These are phyloP conservation scores for Protosalanx chinensis DNA, from an alignment of 2,797 vertebrate genomes.

Conservation along the genomic window DNA sequence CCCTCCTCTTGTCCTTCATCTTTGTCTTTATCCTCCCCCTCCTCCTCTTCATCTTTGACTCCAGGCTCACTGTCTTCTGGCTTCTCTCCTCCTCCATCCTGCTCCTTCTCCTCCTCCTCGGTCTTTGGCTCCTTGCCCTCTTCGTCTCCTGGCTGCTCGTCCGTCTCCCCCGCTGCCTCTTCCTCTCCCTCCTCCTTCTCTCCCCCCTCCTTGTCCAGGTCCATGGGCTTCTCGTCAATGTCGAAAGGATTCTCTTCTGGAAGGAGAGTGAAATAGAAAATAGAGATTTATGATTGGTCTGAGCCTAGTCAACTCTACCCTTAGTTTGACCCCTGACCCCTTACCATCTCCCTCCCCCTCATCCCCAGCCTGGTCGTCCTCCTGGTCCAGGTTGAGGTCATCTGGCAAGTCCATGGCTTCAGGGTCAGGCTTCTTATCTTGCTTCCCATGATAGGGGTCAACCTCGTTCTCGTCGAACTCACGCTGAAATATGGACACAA, in stretches of 20 bases:
- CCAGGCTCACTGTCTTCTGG: constrained; percentile 50
- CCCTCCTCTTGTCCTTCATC: constrained; percentile 54
- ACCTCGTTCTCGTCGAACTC: constrained; percentile 95
- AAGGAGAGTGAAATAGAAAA: neutral
- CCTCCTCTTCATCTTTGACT: constrained; percentile 30
- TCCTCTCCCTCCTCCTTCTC: constrained; percentile 58
- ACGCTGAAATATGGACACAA: constrained; percentile 65
- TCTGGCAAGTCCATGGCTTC: constrained; percentile 91
- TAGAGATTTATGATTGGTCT: neutral
- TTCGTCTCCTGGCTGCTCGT: constrained; percentile 58
- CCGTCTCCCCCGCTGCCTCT: constrained; percentile 50
- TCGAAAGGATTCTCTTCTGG: constrained; percentile 85
- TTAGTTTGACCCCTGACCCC: neutral
- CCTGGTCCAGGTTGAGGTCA: constrained; percentile 85
- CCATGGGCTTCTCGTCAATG: constrained; percentile 76
- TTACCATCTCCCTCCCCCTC: constrained; percentile 71
- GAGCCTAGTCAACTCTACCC: neutral
- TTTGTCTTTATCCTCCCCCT: constrained; percentile 54
- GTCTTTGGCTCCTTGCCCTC: constrained; percentile 55
- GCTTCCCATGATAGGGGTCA: constrained; percentile 89
- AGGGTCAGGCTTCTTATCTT: constrained; percentile 80
- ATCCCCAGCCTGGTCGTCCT: constrained; percentile 70
- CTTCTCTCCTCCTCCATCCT: constrained; percentile 52
- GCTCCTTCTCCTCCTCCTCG: constrained; percentile 68
- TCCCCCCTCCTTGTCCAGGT: constrained; percentile 58